These are phyloP conservation scores for Adoxophyes honmai DNA, from an alignment of 1,140 invertebrate genomes.

Conservation along the genomic window DNA sequence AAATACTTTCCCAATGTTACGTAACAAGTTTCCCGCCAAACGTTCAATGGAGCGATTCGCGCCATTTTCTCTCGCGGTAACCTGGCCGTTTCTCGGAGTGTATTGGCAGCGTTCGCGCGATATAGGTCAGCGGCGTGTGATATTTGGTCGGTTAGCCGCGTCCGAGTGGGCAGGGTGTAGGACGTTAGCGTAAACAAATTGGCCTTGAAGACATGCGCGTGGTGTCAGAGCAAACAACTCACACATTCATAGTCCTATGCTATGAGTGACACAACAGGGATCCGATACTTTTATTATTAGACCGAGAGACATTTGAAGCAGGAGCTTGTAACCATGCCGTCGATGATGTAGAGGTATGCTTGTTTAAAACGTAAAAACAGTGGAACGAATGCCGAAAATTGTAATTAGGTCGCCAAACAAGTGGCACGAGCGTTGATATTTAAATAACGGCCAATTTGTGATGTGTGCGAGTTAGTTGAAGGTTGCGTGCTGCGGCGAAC, in stretches of 20 bases:
- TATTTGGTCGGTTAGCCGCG: conserved; percentile 36
- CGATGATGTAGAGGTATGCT: neutral
- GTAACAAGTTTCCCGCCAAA: conserved; percentile 67
- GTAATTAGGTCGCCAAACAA: neutral
- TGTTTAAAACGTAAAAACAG: neutral
- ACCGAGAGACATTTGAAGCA: conserved; percentile 3
- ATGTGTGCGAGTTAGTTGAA: neutral
- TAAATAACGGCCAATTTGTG: neutral
- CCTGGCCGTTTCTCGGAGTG: conserved; percentile 38
- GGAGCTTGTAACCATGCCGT: neutral
- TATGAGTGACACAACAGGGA: conserved; percentile 10
- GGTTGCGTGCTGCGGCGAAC: neutral
- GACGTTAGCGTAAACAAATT: conserved; percentile 65
- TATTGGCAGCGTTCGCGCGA: conserved; percentile 21
- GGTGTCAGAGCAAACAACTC: conserved; percentile 43
- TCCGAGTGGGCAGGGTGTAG: conserved; percentile 1
- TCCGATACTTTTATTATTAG: conserved; percentile 6
- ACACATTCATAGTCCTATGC: conserved; percentile 31
- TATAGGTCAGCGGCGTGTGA: conserved; percentile 18
- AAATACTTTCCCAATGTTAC: conserved; percentile 62
- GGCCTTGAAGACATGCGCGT: conserved; percentile 59
- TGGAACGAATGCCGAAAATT: neutral
- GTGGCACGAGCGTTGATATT: neutral
- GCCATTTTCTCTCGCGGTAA: conserved; percentile 56
- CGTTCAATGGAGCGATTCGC: conserved; percentile 69